A percentile compares a stretch with the other conserved stretches of the same genome.
phyloP scores from a whole-genome alignment of 2,888 invertebrate species.

The Drosophila longiperda region DNA sequence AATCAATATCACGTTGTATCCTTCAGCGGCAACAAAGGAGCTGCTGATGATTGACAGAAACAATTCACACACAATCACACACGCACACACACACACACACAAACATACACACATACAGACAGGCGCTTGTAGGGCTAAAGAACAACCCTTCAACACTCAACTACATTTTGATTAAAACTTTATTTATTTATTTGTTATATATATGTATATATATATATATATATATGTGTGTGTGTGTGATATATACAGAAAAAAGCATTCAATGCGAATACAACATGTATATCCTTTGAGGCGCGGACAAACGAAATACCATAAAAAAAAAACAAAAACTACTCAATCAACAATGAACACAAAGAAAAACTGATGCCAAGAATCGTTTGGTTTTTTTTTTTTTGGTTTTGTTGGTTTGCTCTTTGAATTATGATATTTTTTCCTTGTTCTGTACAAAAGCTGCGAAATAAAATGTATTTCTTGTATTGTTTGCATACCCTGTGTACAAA shows the following conservation, averaged over 20 bases:
- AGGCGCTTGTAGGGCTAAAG: conserved; percentile 24
- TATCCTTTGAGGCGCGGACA: conserved; percentile 65
- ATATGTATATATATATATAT: conserved; percentile 2
- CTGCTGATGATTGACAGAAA: conserved; percentile 78
- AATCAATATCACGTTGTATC: conserved; percentile 80
- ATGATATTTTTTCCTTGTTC: conserved; percentile 27
- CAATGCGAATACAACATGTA: conserved; percentile 49
- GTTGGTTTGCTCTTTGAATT: conserved; percentile 25
- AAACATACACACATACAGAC: conserved; percentile 13
- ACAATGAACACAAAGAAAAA: conserved; percentile 73
- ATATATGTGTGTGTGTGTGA: not conserved
- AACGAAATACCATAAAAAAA: conserved; percentile 49
- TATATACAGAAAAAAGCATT: conserved; percentile 18
- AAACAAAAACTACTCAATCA: conserved; percentile 69
- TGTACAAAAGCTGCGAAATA: conserved; percentile 58
- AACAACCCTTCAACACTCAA: conserved; percentile 79
- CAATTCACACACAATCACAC: conserved; percentile 58
- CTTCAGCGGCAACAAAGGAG: conserved; percentile 78
- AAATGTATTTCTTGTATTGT: conserved; percentile 69
- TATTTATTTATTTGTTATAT: conserved; percentile 66
- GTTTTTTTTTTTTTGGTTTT: conserved; percentile 36
- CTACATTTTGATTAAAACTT: conserved; percentile 80
- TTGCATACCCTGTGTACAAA: not conserved
- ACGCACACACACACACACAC: conserved; percentile 33
- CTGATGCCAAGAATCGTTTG: conserved; percentile 65